Evolutionary conservation across 2,888 invertebrate genomes (phyloP).

Genomic region (Apocheima hispidaria): DNA sequence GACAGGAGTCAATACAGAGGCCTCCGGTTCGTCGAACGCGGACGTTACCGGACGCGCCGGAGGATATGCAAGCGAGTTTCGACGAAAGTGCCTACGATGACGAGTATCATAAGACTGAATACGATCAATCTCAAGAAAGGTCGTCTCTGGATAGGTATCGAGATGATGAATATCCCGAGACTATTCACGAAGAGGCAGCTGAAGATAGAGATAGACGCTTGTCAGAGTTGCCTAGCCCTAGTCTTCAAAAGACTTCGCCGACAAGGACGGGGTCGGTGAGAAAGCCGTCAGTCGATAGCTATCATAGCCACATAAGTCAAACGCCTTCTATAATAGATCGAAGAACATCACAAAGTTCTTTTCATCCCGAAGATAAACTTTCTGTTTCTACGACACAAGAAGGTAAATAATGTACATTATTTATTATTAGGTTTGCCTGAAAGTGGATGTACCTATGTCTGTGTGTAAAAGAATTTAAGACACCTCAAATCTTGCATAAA

Average conservation of each 20-base stretch:
- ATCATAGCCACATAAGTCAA: constrained; percentile 80
- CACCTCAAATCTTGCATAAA: no score
- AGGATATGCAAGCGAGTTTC: constrained; percentile 76
- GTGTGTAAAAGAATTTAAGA: no score
- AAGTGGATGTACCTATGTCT: no score
- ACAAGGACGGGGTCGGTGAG: constrained; percentile 71
- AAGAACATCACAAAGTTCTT: constrained; percentile 81
- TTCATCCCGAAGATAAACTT: constrained; percentile 86
- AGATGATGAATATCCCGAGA: constrained; percentile 77
- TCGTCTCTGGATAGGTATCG: constrained; percentile 79
- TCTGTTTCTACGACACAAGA: constrained; percentile 73
- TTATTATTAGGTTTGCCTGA: constrained; percentile 5
- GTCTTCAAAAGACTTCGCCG: constrained; percentile 77
- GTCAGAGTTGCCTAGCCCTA: constrained; percentile 64
- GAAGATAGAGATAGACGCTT: constrained; percentile 74
- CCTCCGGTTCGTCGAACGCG: constrained; percentile 79
- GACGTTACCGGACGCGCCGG: constrained; percentile 81
- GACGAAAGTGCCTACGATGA: constrained; percentile 85
- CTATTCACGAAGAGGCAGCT: constrained; percentile 68
- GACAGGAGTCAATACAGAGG: constrained; percentile 83
- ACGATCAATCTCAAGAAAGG: constrained; percentile 76
- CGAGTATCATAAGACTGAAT: constrained; percentile 84
- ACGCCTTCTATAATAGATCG: constrained; percentile 77
- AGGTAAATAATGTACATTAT: constrained; percentile 57
- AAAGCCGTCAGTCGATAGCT: constrained; percentile 80